Conservation (phyloP, 2,888 invertebrate genomes). For the Leptinotarsa rubiginosa region DNA sequence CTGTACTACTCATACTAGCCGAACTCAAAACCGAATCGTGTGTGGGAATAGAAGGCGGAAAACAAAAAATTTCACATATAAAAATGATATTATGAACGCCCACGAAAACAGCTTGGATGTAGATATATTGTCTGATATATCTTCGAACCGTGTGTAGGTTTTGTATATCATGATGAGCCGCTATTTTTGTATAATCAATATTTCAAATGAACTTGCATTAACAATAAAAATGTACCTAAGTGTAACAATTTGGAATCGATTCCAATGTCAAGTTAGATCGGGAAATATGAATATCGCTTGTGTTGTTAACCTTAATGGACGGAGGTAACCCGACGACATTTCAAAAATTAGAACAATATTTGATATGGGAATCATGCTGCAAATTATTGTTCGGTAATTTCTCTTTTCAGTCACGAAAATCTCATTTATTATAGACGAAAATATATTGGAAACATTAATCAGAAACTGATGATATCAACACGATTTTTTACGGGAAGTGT, state of each 20-base stretch:
- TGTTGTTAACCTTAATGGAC: conserved; percentile 9
- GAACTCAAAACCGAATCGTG: neutral
- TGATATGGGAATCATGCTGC: conserved; percentile 30
- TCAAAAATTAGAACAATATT: conserved; percentile 31
- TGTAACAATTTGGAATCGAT: conserved; percentile 5
- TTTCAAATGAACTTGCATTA: neutral
- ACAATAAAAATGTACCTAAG: conserved; percentile 1
- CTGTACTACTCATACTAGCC: neutral
- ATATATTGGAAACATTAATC: conserved; percentile 50
- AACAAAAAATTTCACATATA: neutral
- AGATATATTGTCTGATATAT: neutral
- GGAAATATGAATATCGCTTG: conserved; percentile 27
- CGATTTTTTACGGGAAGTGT: conserved; percentile 21
- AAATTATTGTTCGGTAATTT: conserved; percentile 46
- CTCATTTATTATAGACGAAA: conserved; percentile 48
- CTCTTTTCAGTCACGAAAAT: conserved; percentile 47
- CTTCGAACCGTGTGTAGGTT: neutral
- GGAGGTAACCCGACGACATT: conserved; percentile 26
- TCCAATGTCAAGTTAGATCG: conserved; percentile 11
- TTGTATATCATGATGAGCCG: neutral
- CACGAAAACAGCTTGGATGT: neutral
- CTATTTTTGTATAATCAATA: neutral
- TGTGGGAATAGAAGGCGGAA: neutral
- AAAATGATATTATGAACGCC: conserved; percentile 1
- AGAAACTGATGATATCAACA: conserved; percentile 41